Base-by-base conservation (phyloP, 2,797 vertebrate species). In the Galaxias olidus region DNA sequence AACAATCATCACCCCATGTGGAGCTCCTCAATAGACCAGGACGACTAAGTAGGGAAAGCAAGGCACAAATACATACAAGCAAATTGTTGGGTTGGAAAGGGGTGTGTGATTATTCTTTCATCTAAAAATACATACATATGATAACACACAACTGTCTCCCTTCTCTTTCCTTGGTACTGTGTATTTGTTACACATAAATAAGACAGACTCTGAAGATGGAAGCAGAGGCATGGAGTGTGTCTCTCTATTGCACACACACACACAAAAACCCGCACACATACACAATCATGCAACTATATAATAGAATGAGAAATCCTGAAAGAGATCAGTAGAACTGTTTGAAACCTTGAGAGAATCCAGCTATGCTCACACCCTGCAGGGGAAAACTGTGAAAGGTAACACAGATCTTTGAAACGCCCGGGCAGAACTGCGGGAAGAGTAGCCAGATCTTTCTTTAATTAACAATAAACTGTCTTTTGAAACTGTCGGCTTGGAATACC, bases 41-140 rank as follows among this genome's bases (percentile, higher is more conserved):
- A 80, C 72, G 70, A 81, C 63, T 42, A 74, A 79, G 63, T 72
- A 74, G 76, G 69, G 67, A 65, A 73, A 84, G 58, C 66, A 56
- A 63, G 66, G 72, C 68, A 63, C 74, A 84, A 76, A 82, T 81
- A 62, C 74, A 55, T 65, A 71, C n/a, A 75, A 4, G 13, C 66
- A 65, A 80, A 76, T 61, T 76, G 63, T 63, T 76, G 58, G 66
- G 77, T 78, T 51, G 52, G 49, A 20, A 75, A 57, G 53, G 70
- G 64, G 74, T 68, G 68, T 58, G 46, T 30, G 30, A 30, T 75
- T 62, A 69, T 83, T 81, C 77, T 84, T 86, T 85, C 60, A 80
- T 84, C 86, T 87, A 87, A 87, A 88, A 86, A 82, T 87, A 87
- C n/a, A n/a, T n/a, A n/a, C n/a, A n/a, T n/a, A n/a, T n/a, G n/a